Evolutionary conservation across 2,113 vertebrate species (phyloP), one percentile per base, ranked within the genome.

Genomic region (Phrynosoma blainvillii): DNA sequence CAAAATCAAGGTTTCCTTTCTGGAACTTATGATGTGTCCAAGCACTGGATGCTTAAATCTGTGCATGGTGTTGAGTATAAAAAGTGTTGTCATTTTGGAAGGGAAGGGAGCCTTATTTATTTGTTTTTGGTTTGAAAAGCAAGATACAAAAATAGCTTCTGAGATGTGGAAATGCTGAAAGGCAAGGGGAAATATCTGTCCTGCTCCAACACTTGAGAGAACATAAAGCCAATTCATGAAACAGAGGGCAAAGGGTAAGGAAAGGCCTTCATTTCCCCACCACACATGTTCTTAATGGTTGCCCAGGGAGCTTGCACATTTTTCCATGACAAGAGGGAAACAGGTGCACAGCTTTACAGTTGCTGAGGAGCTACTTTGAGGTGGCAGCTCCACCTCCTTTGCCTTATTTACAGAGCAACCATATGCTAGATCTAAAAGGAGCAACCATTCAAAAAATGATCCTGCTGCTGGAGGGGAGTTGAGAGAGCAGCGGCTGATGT

Each of bases 401-500:
- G 84, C 94, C 95, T 89, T 89, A 89, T 89, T 96, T 95, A 85
- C 96, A 95, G 88, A 80, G 95, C 84, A 85, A 90, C 92, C 93
- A 91, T 93, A 93, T 89, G 91, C 89, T 94, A 92, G 95, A 95
- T 95, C 96, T 97, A 96, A 95, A 97, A 96, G 96, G 96, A 95
- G 95, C 96, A 94, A 95, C 97, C 96, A 97, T 96, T 96, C 96
- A 97, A 96, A 95, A 94, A 93, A 90, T 97, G 95, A 93, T 93
- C 89, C 77, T 82, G 62, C 96, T 96, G 96, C 96, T 91, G 94
- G 87, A 94, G 85, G 94, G 95, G 94, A 93, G 78, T 88, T 87
- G 94, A 95, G 93, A 92, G 90, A 93, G 91, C 81, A 90, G 89
- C 85, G 82, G 93, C 93, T 76, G 88, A 87, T 92, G 84, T 79